Evolutionary conservation across 1,140 invertebrate species (phyloP).

Genomic region (Heliconius melpomene): DNA sequence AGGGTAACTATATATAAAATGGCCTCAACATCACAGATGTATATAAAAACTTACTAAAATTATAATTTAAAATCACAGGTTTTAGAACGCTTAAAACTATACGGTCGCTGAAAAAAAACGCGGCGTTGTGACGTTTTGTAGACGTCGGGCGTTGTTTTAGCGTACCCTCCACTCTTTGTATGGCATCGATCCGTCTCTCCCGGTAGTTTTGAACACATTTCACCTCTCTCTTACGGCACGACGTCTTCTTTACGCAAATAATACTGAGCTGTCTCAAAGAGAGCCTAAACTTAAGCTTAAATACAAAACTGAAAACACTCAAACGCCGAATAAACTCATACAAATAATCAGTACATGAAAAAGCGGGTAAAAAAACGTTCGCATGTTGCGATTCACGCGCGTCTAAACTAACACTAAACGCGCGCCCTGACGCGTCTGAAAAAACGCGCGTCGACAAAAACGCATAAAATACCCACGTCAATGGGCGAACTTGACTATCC

Average conservation of each 20-base stretch:
- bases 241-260: constrained; percentile 53
- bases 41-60: constrained; percentile 70
- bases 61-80: constrained; percentile 76
- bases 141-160: not conserved
- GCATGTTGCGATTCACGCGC: constrained; percentile 61
- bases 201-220: constrained; percentile 51
- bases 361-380: constrained; percentile 62
- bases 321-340: constrained; percentile 41
- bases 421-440: constrained; percentile 38
- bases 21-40: constrained; percentile 76
- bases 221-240: constrained; percentile 13
- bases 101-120: constrained; percentile 46
- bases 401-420: constrained; percentile 54
- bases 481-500: constrained; percentile 23
- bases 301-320: constrained; percentile 58
- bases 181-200: constrained; percentile 41
- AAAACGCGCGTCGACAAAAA: constrained; percentile 20
- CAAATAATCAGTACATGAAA: constrained; percentile 69
- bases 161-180: constrained; percentile 19
- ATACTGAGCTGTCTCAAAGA: constrained; percentile 62
- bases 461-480: constrained; percentile 28
- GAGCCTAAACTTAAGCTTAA: constrained; percentile 57
- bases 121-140: constrained; percentile 13
- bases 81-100: constrained; percentile 66
- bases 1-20: constrained; percentile 63